Evolutionary conservation across 1,140 invertebrate genomes (phyloP).

Genomic region (Hylaeus volcanicus): DNA sequence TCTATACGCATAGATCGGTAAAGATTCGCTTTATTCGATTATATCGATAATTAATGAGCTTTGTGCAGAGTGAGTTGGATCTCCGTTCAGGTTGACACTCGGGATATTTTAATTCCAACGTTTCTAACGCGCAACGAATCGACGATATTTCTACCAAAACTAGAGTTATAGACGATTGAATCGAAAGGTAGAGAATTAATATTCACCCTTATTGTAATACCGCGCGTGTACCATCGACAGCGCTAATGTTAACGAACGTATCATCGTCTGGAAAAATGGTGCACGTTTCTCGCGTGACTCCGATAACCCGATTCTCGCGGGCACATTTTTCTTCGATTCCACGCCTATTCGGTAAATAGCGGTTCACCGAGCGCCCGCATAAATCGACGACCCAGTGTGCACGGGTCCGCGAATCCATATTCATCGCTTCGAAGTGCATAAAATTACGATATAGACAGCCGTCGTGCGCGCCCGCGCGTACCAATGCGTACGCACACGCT

Average conservation of each 20-base stretch:
- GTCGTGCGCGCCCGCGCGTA: not conserved
- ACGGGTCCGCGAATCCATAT: constrained; percentile 73
- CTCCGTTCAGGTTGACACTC: no score
- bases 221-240: no score
- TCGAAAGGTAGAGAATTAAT: no score
- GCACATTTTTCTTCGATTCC: constrained; percentile 55
- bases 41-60: no score
- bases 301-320: not conserved
- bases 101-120: no score
- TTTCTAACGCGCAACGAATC: no score
- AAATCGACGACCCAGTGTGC: constrained; percentile 62
- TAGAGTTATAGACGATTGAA: no score
- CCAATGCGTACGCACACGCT: not conserved
- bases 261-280: not conserved
- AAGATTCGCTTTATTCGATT: no score
- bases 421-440: constrained; percentile 75
- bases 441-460: constrained; percentile 73
- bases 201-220: no score
- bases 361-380: constrained; percentile 50
- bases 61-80: no score
- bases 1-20: no score
- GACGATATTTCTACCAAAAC: no score
- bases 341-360: constrained; percentile 48
- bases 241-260: not conserved
- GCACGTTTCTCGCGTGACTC: constrained; percentile 32